Percentiles rank a stretch among this genome's conserved stretches.
Evolutionary conservation across 2,888 invertebrate genomes (phyloP).

Genomic region (Smittia sp.): DNA sequence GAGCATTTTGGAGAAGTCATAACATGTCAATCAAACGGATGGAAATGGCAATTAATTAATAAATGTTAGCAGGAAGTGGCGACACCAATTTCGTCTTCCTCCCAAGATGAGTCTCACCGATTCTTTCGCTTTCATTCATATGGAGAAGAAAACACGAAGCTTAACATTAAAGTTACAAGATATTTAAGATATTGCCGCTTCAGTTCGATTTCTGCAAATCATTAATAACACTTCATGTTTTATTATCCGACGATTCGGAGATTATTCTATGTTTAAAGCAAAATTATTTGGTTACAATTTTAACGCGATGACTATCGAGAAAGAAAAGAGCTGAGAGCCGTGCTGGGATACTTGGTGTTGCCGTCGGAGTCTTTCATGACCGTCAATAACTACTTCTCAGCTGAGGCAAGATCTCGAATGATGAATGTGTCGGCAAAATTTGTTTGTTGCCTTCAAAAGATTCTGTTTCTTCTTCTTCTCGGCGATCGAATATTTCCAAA

Average conservation of each 20-base stretch:
- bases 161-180: constrained; percentile 39
- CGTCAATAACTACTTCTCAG: background rate
- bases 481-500: constrained; percentile 10
- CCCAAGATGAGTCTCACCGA: background rate
- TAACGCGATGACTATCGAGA: constrained; percentile 39
- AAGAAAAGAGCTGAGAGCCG: background rate
- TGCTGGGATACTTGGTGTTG: constrained; percentile 19
- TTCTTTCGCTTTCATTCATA: background rate
- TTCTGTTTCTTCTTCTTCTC: constrained; percentile 9
- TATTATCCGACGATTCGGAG: background rate
- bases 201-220: constrained; percentile 24
- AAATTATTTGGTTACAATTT: constrained; percentile 40
- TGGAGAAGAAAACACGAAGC: constrained; percentile 18
- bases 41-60: constrained; percentile 17
- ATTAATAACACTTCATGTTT: constrained; percentile 36
- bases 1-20: constrained; percentile 26
- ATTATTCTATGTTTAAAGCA: constrained; percentile 9
- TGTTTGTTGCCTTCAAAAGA: constrained; percentile 28
- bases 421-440: constrained; percentile 38
- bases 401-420: background rate
- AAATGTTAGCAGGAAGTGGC: background rate
- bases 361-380: background rate
- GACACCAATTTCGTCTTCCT: background rate
- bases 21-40: constrained; percentile 26
- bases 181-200: constrained; percentile 34